Base-by-base conservation (phyloP, 2,888 invertebrate species). In the Bimastos eiseni region DNA sequence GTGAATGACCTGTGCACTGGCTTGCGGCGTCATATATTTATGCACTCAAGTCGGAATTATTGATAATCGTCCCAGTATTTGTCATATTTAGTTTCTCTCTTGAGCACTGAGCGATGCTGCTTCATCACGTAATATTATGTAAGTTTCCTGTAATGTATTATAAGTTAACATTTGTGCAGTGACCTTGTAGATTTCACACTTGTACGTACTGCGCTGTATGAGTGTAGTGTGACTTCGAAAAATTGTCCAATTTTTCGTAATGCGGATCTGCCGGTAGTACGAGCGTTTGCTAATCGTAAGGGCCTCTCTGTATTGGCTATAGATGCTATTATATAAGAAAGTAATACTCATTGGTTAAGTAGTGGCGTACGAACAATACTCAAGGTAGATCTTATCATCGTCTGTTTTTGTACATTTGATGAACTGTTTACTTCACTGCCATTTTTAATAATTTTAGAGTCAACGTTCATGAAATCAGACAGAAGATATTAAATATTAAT, bases 371-470 rank as follows among this genome's bases (percentile, higher is more conserved):
- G 70, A 70, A 13, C 30, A 70, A 70, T 70, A n/a, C 30, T 70
- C n/a, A n/a, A 70, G 30, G n/a, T 70, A n/a, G 70, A 70, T 70
- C 70, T 70, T 70, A 70, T n/a, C 30, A 70, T 70, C 17, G 70
- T 70, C 8, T 70, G 49, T 70, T 17, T 70, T 1, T 70, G 70
- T 70, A 70, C 70, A 70, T 30, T 70, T 30, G 8, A n/a, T 70
- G 70, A n/a, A n/a, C 70, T 70, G 70, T 70, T 70, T 70, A n/a
- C n/a, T 70, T n/a, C 70, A 70, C 70, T 70, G 70, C 70, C 70
- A n/a, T 70, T 70, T 70, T 30, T 70, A n/a, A 6, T 2, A 30
- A 70, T 70, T 70, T 70, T 70, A n/a, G n/a, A n/a, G 70, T 70
- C n/a, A 8, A 70, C 70, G 30, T n/a, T n/a, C 6, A 70, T 1